Evolutionary conservation across 2,113 vertebrate genomes (phyloP).

Genomic region (Phrynosoma platyrhinos): DNA sequence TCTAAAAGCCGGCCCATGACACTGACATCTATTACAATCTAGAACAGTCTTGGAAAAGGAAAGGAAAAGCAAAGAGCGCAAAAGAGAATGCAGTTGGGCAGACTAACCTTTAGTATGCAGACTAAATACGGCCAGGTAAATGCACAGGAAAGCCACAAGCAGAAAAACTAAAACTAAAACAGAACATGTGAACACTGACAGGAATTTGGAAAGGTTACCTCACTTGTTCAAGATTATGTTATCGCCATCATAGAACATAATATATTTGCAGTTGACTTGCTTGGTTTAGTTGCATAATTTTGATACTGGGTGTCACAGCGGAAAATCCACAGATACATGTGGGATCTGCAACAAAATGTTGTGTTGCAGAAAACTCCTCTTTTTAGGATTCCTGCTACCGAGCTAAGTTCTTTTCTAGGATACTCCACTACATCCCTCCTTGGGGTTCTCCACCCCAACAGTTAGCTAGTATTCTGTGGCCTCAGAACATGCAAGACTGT

Average conservation of each 20-base stretch:
- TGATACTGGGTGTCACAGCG: not conserved
- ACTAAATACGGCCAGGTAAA: slow-evolving; percentile 80
- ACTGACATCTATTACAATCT: slow-evolving; percentile 74
- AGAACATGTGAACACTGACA: slow-evolving; percentile 81
- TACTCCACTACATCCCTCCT: not conserved
- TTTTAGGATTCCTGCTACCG: not conserved
- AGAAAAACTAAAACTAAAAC: slow-evolving; percentile 65
- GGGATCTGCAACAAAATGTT: not conserved
- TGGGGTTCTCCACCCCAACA: not conserved
- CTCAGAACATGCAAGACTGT: not conserved
- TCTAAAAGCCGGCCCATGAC: slow-evolving; percentile 79
- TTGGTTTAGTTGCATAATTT: slow-evolving; percentile 33
- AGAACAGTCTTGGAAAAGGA: slow-evolving; percentile 71
- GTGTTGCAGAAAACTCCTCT: not conserved
- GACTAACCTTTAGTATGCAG: slow-evolving; percentile 84
- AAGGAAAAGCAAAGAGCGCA: slow-evolving; percentile 74
- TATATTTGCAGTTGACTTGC: not conserved
- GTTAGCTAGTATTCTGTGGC: not conserved
- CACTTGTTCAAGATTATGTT: slow-evolving; percentile 75
- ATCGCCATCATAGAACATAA: not conserved
- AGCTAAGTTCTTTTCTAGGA: not conserved
- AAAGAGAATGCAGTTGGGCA: slow-evolving; percentile 73
- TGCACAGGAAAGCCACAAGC: slow-evolving; percentile 80
- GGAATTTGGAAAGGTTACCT: slow-evolving; percentile 77
- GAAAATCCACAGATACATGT: not conserved